phyloP scores from a whole-genome alignment of 2,888 invertebrate genomes.

The Hirtodrosophila confusa region DNA sequence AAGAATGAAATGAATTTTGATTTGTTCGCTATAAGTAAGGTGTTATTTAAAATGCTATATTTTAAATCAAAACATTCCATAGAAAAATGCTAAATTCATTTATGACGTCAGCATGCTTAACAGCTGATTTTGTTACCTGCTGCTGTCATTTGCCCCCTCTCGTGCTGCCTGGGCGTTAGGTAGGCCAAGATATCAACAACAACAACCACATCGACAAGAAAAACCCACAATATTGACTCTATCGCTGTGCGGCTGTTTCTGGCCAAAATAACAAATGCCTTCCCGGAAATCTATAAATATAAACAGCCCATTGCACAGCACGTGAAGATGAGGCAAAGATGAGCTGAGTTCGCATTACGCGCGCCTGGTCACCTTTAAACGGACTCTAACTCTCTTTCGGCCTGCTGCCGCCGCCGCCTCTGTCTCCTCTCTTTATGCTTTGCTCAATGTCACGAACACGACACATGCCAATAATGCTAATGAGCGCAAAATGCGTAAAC shows the following conservation, averaged over 20 bases:
- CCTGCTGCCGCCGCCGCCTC: not conserved
- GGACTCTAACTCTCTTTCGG: slow-evolving; percentile 8
- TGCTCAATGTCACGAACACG: slow-evolving; percentile 46
- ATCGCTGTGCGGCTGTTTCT: not conserved
- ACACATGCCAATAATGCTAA: slow-evolving; percentile 71
- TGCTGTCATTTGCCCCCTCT: slow-evolving; percentile 2
- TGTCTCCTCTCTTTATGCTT: not conserved
- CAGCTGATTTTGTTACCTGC: slow-evolving; percentile 5
- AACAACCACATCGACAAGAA: not conserved
- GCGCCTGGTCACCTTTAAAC: slow-evolving; percentile 43
- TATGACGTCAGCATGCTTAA: slow-evolving; percentile 25
- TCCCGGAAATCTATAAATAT: slow-evolving; percentile 61
- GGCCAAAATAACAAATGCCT: slow-evolving; percentile 25
- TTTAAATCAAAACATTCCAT: too few species aligned
- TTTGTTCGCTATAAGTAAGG: not conserved
- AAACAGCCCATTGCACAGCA: slow-evolving; percentile 55
- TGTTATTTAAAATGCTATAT: slow-evolving; percentile 2
- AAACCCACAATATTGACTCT: slow-evolving; percentile 28
- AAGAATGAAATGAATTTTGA: slow-evolving; percentile 17
- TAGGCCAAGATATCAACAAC: slow-evolving; percentile 2
- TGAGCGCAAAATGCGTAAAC: slow-evolving; percentile 70
- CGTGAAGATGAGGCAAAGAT: slow-evolving; percentile 44
- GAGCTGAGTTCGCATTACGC: slow-evolving; percentile 34
- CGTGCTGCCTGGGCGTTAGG: slow-evolving; percentile 3
- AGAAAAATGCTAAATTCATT: not conserved